These are phyloP conservation scores for Merluccius polli DNA, from an alignment of 2,797 vertebrate species.

Conservation along the genomic window DNA sequence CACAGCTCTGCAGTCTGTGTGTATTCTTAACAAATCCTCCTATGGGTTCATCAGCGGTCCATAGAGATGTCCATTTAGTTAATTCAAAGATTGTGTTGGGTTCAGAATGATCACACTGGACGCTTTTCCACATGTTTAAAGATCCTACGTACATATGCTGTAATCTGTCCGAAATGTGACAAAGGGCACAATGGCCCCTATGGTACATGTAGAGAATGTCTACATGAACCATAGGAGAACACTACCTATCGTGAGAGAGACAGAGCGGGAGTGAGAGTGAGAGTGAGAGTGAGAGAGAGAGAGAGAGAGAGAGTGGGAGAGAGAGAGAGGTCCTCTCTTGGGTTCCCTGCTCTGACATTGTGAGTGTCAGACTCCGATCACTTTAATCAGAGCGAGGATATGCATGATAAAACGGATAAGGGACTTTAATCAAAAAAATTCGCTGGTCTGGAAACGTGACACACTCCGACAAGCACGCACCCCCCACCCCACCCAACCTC, in stretches of 20 bases:
- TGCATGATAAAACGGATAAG: conserved; percentile 99
- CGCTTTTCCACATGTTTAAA: too few species aligned
- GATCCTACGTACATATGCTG: too few species aligned
- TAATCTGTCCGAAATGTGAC: too few species aligned
- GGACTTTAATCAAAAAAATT: conserved; percentile 99
- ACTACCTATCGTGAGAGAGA: not conserved
- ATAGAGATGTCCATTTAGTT: not conserved
- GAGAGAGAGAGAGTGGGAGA: not conserved
- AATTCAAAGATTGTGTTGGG: too few species aligned
- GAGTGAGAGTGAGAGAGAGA: conserved; percentile 8
- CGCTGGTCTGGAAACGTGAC: conserved; percentile 99
- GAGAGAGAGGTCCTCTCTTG: conserved; percentile 22
- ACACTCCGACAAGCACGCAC: conserved; percentile 94
- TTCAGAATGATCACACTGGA: too few species aligned
- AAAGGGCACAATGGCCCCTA: not conserved
- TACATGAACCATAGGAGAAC: not conserved
- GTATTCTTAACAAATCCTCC: not conserved
- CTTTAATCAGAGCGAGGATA: conserved; percentile 99
- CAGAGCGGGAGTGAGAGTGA: not conserved
- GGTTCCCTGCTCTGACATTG: conserved; percentile 92
- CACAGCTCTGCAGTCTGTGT: not conserved
- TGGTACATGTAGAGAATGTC: not conserved
- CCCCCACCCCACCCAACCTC: conserved; percentile 40
- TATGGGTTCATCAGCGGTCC: not conserved
- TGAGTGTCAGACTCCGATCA: conserved; percentile 99